Percentiles rank a stretch among this genome's conserved stretches.
Conservation (phyloP, 2,888 invertebrate genomes). For the Drosophila eohydei region DNA sequence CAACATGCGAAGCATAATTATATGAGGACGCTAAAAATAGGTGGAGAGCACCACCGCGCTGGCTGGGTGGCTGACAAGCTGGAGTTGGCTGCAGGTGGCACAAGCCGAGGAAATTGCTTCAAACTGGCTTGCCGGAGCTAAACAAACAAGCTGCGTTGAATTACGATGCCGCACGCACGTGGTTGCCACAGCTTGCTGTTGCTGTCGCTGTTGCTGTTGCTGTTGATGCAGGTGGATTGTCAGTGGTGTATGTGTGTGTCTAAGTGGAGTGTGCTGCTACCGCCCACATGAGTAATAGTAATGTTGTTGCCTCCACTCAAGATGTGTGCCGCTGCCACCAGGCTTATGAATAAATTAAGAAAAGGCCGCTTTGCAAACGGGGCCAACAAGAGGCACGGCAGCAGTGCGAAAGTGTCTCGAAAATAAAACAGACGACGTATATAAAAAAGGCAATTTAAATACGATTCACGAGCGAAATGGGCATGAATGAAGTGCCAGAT, state of each 20-base stretch:
- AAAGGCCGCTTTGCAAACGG: slow-evolving; percentile 41
- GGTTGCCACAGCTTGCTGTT: slow-evolving; percentile 48
- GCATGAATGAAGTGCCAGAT: slow-evolving; percentile 23
- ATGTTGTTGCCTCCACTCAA: slow-evolving; percentile 74
- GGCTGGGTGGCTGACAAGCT: slow-evolving; percentile 14
- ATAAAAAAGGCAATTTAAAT: slow-evolving; percentile 77
- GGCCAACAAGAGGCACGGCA: slow-evolving; percentile 14
- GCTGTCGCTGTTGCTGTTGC: background rate
- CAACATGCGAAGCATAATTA: slow-evolving; percentile 62
- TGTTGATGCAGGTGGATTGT: slow-evolving; percentile 9
- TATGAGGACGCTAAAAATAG: slow-evolving; percentile 41
- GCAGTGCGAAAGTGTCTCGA: slow-evolving; percentile 47
- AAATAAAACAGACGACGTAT: slow-evolving; percentile 66
- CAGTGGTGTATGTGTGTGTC: slow-evolving; percentile 8
- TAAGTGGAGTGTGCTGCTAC: slow-evolving; percentile 49
- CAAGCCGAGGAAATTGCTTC: slow-evolving; percentile 65
- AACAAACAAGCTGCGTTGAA: slow-evolving; percentile 75
- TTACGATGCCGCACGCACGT: slow-evolving; percentile 77
- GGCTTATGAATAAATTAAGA: slow-evolving; percentile 82
- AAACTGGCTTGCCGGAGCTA: slow-evolving; percentile 70
- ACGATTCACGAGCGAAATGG: slow-evolving; percentile 38
- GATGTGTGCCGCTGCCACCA: slow-evolving; percentile 64
- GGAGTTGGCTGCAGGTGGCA: slow-evolving; percentile 53
- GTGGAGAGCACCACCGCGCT: background rate
- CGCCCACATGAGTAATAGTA: slow-evolving; percentile 75